These are phyloP conservation scores for Gambelia wislizenii DNA, from an alignment of 2,797 vertebrate genomes.

Conservation along the genomic window DNA sequence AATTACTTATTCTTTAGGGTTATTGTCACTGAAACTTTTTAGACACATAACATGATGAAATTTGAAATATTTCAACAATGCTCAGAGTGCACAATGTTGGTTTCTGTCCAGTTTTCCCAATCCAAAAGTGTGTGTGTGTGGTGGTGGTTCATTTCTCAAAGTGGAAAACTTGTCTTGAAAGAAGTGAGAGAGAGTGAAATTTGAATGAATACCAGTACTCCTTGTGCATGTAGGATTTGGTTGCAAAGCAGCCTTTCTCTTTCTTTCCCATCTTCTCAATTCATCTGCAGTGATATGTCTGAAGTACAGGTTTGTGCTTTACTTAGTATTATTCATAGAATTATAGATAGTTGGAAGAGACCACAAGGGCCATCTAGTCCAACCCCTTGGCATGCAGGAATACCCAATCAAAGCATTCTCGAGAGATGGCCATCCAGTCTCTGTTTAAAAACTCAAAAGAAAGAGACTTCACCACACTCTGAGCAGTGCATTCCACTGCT, in stretches of 20 bases:
- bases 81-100: accelerated
- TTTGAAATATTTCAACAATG: conserved; percentile 23
- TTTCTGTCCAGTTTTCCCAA: conserved; percentile 4
- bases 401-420: too few species aligned
- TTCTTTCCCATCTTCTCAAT: neutral
- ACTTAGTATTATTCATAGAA: neutral
- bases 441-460: too few species aligned
- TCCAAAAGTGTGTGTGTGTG: neutral
- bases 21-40: conserved; percentile 18
- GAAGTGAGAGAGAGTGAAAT: neutral
- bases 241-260: neutral
- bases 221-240: neutral
- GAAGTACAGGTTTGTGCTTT: neutral
- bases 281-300: neutral
- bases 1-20: neutral
- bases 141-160: conserved; percentile 14
- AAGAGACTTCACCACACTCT: too few species aligned
- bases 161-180: neutral
- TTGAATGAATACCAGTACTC: neutral
- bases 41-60: neutral
- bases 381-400: too few species aligned
- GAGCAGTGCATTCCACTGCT: too few species aligned
- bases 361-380: too few species aligned
- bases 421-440: too few species aligned
- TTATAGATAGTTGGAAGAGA: too few species aligned